Evolutionary conservation across 2,888 invertebrate genomes (phyloP), one percentile per base, ranked within the genome.

Genomic region (Seira sanloemensis): DNA sequence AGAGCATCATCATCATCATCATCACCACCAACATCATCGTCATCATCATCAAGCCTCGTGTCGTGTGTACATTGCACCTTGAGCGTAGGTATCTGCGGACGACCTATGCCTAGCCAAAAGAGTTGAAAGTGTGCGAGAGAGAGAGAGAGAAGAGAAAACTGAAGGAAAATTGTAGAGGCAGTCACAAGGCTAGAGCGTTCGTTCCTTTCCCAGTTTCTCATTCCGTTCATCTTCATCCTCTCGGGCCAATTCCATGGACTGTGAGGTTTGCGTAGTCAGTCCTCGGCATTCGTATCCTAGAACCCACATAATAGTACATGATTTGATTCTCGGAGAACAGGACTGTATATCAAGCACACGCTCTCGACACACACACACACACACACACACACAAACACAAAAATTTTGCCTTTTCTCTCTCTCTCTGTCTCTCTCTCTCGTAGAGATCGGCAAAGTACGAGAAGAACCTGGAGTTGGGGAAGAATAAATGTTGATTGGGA

Each of bases 1-100:
- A 77, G 77, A 77, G 66, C 77, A 77, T 77, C 68, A 62, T 18
- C 58, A 58, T 58, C 58, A 58, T 4, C 77, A 77, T 77, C 68
- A 62, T 18, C 58, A 58, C n/a, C 58, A 58, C 2, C 58, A 58
- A n/a, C 58, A 58, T 58, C n/a, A 58, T 58, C 58, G 58, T 58
- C 58, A 58, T 58, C 58, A 58, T 58, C 58, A 58, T 58, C 58
- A 58, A 58, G 58, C 58, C 58, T 58, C 18, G 58, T 58, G 58
- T 58, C 58, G 58, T 58, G 58, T 58, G 58, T 58, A 58, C 58
- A 58, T 58, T 58, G 58, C 58, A 58, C 58, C 58, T 58, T 58
- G 58, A 58, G n/a, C 58, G 58, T 58, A 58, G 58, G 58, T 58
- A n/a, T n/a, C n/a, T n/a, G n/a, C n/a, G n/a, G n/a, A 58, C 18